Percentiles rank a stretch among this genome's conserved stretches.
phyloP scores from a whole-genome alignment of 2,888 invertebrate species.

The Choreutis nemorana region DNA sequence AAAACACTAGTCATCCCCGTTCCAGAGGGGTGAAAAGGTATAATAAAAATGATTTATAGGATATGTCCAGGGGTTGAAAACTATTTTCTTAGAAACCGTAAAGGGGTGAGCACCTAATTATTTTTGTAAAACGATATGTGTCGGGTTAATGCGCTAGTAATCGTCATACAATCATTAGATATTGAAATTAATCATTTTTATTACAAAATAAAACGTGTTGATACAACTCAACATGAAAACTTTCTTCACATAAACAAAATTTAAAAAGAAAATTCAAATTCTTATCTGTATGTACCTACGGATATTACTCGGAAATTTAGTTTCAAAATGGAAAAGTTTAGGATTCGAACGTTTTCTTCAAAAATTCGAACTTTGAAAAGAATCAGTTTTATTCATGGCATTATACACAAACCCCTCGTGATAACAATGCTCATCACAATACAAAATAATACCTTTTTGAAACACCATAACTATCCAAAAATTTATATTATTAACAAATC shows the following conservation, averaged over 20 bases:
- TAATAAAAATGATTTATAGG: conserved; percentile 62
- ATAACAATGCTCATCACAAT: conserved; percentile 34
- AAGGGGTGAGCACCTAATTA: conserved; percentile 31
- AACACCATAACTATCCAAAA: conserved; percentile 36
- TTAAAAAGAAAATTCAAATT: too few relatives aligned
- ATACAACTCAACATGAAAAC: too few relatives aligned
- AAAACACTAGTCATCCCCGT: conserved; percentile 40
- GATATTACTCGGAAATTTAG: too few relatives aligned
- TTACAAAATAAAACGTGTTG: too few relatives aligned
- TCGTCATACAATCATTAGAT: too few relatives aligned
- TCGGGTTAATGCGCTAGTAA: too few relatives aligned
- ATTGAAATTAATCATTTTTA: too few relatives aligned
- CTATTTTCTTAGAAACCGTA: conserved; percentile 44
- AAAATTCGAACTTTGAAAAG: conserved; percentile 7
- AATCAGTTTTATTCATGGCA: conserved; percentile 7
- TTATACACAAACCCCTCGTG: conserved; percentile 20
- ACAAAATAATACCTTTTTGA: conserved; percentile 44
- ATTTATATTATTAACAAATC: conserved; percentile 24
- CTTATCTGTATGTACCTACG: too few relatives aligned
- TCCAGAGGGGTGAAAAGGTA: conserved; percentile 24
- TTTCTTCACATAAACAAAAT: background rate
- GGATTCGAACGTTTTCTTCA: too few relatives aligned
- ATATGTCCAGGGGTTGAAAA: conserved; percentile 58
- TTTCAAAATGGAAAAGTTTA: too few relatives aligned
- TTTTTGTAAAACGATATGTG: conserved; percentile 5